Base-by-base conservation (phyloP, 2,888 invertebrate species). In the Empis livida region DNA sequence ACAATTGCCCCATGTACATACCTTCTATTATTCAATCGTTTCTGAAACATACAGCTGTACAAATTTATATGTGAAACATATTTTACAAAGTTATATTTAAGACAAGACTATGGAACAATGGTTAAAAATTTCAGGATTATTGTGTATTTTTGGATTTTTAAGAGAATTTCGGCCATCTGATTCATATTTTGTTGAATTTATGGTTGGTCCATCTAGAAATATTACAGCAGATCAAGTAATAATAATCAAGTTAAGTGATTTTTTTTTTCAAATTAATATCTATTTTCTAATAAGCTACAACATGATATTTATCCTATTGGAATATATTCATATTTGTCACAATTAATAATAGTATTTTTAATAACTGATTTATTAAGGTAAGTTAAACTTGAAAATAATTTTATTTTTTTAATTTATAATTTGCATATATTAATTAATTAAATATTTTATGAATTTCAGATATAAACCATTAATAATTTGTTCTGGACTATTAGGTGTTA, bases 391-490 rank as follows among this genome's bases (percentile, higher is more conserved):
- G 30, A 38, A 20, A 23, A 37, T 27, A 27, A 16, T 17, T n/a
- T n/a, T n/a, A n/a, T 17, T 31, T 43, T 32, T 20, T 20, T 5
- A 20, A 14, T 39, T 6, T 6, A 39, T 14, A 8, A 11, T 39
- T 39, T 10, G n/a, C 10, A 23, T 42, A 17, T 43, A n/a, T n/a
- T n/a, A n/a, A n/a, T 20, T 20, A 46, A 31, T 17, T 43, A 27
- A 41, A 41, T 37, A n/a, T n/a, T n/a, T n/a, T n/a, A n/a, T n/a
- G n/a, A n/a, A n/a, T 47, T 47, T 45, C 43, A 73, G 84, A 40
- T 94, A 94, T 68, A 94, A 93, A 61, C 87, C 91, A 6, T 73
- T 94, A 8, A 89, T 95, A 45, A 76, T 94, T 46, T 63, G 88
- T 23, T 77, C 82, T 56, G 83, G 82, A 1, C 48, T 78, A 3